Base-by-base conservation (phyloP, 2,113 vertebrate species). In the Dasyurus viverrinus region DNA sequence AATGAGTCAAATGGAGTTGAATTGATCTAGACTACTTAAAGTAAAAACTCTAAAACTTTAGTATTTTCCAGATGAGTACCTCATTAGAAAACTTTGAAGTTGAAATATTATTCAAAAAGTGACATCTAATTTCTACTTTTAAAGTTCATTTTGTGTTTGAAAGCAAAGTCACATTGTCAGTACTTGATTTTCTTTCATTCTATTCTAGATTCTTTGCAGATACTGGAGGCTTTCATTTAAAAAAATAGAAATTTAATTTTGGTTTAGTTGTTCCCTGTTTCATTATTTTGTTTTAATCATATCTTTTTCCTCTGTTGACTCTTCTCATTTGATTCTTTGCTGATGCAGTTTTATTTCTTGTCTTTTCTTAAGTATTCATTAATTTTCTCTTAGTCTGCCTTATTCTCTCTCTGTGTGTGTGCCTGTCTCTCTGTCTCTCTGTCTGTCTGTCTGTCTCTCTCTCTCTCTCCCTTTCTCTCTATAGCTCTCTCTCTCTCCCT, bases 341-440 rank as follows among this genome's bases (percentile, higher is more conserved):
- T 94, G 8, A 94, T 36, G 90, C 30, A 60, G 90, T 93, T 76
- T 47, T 90, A 89, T 91, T 95, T 94, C 54, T 95, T 96, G 47
- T 94, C 90, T 94, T 95, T 90, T 93, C 14, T 23, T 24, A 92
- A 53, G 92, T 12, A 96, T 50, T 94, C 25, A 92, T 94, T 96
- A 92, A 95, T 97, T 96, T 94, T 94, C 89, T 93, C 23, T n/a
- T 95, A 76, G 9, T 30, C 48, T 95, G 16, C 57, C 47, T 84
- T 14, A 0, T n/a, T 91, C 53, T 89, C 57, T 91, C 53, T 89
- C 57, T 94, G 2, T 97, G 22, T 54, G 3, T 54, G n/a, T n/a
- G n/a, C n/a, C 54, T 54, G 0, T 24, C 54, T 54, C 22, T 54
- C 54, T 54, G 4, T 25, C 6, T 54, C 54, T 54, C 23, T 54